Evolutionary conservation across 1,140 invertebrate species (phyloP), one percentile per base, ranked within the genome.

Genomic region (Heliconius congener): DNA sequence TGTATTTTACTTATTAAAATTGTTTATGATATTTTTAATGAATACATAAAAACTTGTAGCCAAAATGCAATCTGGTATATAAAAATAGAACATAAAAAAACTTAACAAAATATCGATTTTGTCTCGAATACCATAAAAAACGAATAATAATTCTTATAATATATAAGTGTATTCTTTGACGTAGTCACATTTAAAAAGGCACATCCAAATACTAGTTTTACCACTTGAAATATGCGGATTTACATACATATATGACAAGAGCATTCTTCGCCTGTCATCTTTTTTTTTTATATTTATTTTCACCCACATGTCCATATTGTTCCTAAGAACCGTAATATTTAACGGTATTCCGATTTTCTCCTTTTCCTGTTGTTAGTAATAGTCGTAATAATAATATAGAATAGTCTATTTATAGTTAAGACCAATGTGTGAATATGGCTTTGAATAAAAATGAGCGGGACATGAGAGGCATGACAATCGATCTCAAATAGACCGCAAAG

Each of bases 401-500:
- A 66, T 78, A 73, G 34, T 78, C 81, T 82, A 82, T 81, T 83
- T 81, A 78, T 83, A 83, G 39, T 39, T 19, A 60, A 79, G 46
- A 71, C 75, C 72, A 74, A 77, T 76, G 52, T 80, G n/a, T 73
- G 23, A 55, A 76, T 39, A 74, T 39, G 46, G 76, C 30, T 42
- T 74, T 82, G 84, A 87, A 88, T 89, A 89, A 89, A 90, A 87
- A 89, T 87, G 86, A 82, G 82, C 80, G 75, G 80, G 52, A 84
- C 83, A 57, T 77, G 83, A 80, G 81, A 82, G 30, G 86, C 76
- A 87, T 87, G 81, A 88, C 86, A 90, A 90, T 87, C 78, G 76
- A 78, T 84, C 84, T 87, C 87, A 90, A 90, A 89, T 87, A 86
- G 84, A 86, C 86, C 82, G 85, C 85, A 88, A 91, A 91, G 91